Percentiles rank a stretch among this genome's conserved stretches.
These are phyloP conservation scores for Bibio marci DNA, from an alignment of 2,888 invertebrate species.

Conservation along the genomic window DNA sequence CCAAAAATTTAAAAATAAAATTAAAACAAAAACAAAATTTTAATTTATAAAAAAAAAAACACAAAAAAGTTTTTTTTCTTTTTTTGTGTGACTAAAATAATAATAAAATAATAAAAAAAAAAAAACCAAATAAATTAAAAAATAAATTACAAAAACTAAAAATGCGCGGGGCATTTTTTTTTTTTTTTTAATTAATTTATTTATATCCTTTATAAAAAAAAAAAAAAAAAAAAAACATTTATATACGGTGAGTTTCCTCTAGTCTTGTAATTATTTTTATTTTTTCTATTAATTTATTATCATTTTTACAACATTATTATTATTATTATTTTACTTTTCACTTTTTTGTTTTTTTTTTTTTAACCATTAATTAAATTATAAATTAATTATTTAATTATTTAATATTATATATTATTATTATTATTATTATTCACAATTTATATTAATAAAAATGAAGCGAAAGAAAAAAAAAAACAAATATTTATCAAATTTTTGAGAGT, in stretches of 20 bases:
- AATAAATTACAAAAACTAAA: neutral
- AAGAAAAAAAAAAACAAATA: conserved; percentile 3
- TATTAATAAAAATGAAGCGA: neutral
- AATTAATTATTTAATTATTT: neutral
- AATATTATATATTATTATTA: neutral
- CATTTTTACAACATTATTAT: conserved; percentile 3
- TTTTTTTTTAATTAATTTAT: too few relatives aligned
- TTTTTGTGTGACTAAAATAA: too few relatives aligned
- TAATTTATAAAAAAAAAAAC: too few relatives aligned
- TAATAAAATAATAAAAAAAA: too few relatives aligned
- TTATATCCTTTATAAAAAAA: too few relatives aligned
- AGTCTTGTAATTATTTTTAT: conserved; percentile 4
- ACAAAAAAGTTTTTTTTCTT: too few relatives aligned
- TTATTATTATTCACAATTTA: neutral
- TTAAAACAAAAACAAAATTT: too few relatives aligned
- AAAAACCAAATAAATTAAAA: neutral
- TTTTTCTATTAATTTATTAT: too few relatives aligned
- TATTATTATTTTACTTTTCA: conserved; percentile 4
- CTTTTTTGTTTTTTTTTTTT: too few relatives aligned
- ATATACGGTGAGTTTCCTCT: conserved; percentile 8
- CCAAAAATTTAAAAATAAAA: too few relatives aligned
- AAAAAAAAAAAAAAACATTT: neutral
- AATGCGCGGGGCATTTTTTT: conserved; percentile 8
- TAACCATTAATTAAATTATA: conserved; percentile 1
- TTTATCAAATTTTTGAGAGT: conserved; percentile 3